Base-by-base conservation (phyloP, 2,797 vertebrate species). In the Pipistrellus kuhlii region DNA sequence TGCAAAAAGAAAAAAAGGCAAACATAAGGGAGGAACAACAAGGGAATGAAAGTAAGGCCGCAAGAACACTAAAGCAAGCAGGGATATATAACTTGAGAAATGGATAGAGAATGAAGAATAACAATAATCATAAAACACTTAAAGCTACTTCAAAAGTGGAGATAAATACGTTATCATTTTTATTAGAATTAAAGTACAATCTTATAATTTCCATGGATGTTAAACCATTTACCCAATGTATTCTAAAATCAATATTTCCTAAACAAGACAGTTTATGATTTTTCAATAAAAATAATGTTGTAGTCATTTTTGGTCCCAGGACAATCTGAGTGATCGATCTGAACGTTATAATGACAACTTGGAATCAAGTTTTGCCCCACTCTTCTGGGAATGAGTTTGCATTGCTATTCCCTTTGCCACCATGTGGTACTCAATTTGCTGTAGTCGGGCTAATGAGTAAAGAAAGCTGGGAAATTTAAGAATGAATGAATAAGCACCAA, bases 251-350 rank as follows among this genome's bases (percentile, higher is more conserved):
- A 88, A 0, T 62, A 87, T 72, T 85, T 85, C 30, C 41, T 57
- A 93, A 81, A 92, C 10, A 86, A 84, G 4, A 21, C 30, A 8
- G 2, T 59, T 51, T 48, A 15, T 35, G 12, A n/a, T 35, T 46
- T 77, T 86, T 89, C 51, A 73, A 5, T 53, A 76, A 84, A 46
- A 87, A 53, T 85, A 46, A 88, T 48, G 77, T 94, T 72, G 11
- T 71, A 30, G 30, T 72, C 48, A 2, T 62, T 75, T 88, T 93
- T 38, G 51, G 73, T 66, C 86, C 80, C 66, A 95, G 44, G 68
- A 38, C 53, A 66, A 85, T 35, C 23, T 59, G 51, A 89, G 71
- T 5, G 13, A 76, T 30, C 8, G 46, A 27, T 84, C 57, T 27
- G 35, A 84, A 32, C 3, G 25, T 66, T 46, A 69, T n/a, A 38